phyloP scores from a whole-genome alignment of 2,888 invertebrate species.

The Agrenia bidenticulata region DNA sequence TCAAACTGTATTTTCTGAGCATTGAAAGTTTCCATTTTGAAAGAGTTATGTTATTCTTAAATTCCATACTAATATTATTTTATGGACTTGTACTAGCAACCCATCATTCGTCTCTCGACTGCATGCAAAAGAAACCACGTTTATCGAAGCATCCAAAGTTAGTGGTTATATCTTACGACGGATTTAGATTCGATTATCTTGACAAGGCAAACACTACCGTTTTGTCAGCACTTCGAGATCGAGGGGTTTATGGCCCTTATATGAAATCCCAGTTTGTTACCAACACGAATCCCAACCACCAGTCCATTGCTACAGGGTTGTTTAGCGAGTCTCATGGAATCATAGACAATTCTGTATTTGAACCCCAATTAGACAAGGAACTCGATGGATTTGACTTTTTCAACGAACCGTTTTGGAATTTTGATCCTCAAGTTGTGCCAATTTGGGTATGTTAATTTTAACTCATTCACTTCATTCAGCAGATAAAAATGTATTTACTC shows the following conservation, averaged over 20 bases:
- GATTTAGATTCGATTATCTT: conserved; percentile 69
- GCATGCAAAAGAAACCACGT: not conserved
- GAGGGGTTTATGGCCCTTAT: conserved; percentile 63
- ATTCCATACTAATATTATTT: too few relatives aligned
- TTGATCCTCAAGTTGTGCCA: conserved; percentile 31
- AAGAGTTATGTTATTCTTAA: too few relatives aligned
- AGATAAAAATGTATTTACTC: too few relatives aligned
- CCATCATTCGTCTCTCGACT: too few relatives aligned
- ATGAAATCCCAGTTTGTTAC: conserved; percentile 67
- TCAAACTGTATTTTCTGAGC: too few relatives aligned
- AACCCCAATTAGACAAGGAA: conserved; percentile 56
- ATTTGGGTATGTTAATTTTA: conserved; percentile 27
- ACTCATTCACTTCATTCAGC: too few relatives aligned
- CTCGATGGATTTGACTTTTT: conserved; percentile 39
- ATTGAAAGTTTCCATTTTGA: too few relatives aligned
- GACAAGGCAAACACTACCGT: conserved; percentile 62
- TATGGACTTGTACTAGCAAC: too few relatives aligned
- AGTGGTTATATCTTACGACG: conserved; percentile 69
- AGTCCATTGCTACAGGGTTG: conserved; percentile 68
- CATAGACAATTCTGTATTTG: conserved; percentile 64
- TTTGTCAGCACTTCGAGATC: conserved; percentile 61
- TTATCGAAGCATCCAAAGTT: conserved; percentile 36
- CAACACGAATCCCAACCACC: conserved; percentile 74
- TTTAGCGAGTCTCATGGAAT: conserved; percentile 71
- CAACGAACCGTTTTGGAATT: conserved; percentile 40